Evolutionary conservation across 2,797 vertebrate species (phyloP).

Genomic region (Pseudochaenichthys georgianus): DNA sequence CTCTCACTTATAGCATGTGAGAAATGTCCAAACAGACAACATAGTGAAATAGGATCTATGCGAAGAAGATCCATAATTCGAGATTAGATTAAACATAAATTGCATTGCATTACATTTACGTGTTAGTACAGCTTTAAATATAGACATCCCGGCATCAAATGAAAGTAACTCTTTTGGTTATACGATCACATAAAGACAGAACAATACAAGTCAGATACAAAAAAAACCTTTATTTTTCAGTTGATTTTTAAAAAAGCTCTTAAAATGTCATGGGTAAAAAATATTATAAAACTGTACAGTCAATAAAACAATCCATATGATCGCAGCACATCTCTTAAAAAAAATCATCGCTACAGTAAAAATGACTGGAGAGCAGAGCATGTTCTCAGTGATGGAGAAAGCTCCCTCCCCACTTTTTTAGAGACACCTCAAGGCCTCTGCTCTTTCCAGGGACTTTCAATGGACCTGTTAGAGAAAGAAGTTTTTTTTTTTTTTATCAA

Average conservation of each 20-base stretch:
- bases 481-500: not conserved
- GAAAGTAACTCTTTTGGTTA: not conserved
- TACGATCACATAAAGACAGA: not conserved
- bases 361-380: not conserved
- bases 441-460: constrained; percentile 42
- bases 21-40: not conserved
- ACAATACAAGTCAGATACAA: not conserved
- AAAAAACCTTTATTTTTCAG: constrained; percentile 11
- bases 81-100: not conserved
- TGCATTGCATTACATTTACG: not conserved
- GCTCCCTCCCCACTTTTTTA: not conserved
- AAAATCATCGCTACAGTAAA: not conserved
- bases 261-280: constrained; percentile 26
- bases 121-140: not conserved
- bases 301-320: not conserved
- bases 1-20: not conserved
- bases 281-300: not conserved
- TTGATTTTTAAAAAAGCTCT: not conserved
- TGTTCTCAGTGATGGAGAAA: not conserved
- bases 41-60: not conserved
- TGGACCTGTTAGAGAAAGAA: constrained; percentile 47
- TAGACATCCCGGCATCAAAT: not conserved
- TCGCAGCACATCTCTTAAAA: not conserved
- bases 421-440: constrained; percentile 37
- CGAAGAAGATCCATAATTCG: too few species aligned